Conservation (phyloP, 2,797 vertebrate species). For the Brotula barbata region DNA sequence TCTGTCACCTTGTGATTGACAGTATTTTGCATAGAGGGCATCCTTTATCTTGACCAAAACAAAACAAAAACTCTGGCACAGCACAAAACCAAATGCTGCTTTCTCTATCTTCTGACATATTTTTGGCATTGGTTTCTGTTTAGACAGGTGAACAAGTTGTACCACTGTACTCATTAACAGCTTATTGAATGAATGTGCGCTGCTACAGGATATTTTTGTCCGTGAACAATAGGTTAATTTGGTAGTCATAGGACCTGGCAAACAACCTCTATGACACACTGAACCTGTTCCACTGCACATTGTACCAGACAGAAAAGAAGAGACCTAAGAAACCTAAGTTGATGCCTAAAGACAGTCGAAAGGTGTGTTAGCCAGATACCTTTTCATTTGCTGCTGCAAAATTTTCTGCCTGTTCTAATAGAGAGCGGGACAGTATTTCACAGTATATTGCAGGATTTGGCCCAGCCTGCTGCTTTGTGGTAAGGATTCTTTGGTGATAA, state of each 20-base stretch:
- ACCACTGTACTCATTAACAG: slow-evolving; percentile 24
- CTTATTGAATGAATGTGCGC: slow-evolving; percentile 15
- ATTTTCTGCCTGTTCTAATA: too few relatives aligned
- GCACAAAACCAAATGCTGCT: too few relatives aligned
- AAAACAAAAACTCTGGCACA: slow-evolving; percentile 6
- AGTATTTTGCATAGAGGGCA: slow-evolving; percentile 1
- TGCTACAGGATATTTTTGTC: slow-evolving; percentile 7
- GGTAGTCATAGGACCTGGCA: slow-evolving; percentile 19
- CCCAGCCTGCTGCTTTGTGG: slow-evolving; percentile 7
- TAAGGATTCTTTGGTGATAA: slow-evolving; percentile 28
- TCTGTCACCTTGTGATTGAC: too few relatives aligned
- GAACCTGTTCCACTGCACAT: slow-evolving; percentile 15
- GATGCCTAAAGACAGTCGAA: slow-evolving; percentile 35
- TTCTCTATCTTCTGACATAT: too few relatives aligned
- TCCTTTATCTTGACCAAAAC: slow-evolving; percentile 12
- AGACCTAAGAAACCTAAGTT: slow-evolving; percentile 27
- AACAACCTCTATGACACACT: slow-evolving; percentile 17
- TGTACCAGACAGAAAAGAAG: slow-evolving; percentile 25
- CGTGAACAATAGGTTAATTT: slow-evolving; percentile 31
- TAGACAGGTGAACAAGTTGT: not conserved
- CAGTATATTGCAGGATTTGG: slow-evolving; percentile 5
- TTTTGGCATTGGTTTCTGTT: slow-evolving; percentile 33
- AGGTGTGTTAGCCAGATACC: slow-evolving; percentile 23
- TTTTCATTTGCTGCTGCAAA: too few relatives aligned
- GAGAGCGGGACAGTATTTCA: slow-evolving; percentile 6